Percentiles rank a stretch among this genome's conserved stretches.
Conservation (phyloP, 2,888 invertebrate species). For the Pollenia labialis region DNA sequence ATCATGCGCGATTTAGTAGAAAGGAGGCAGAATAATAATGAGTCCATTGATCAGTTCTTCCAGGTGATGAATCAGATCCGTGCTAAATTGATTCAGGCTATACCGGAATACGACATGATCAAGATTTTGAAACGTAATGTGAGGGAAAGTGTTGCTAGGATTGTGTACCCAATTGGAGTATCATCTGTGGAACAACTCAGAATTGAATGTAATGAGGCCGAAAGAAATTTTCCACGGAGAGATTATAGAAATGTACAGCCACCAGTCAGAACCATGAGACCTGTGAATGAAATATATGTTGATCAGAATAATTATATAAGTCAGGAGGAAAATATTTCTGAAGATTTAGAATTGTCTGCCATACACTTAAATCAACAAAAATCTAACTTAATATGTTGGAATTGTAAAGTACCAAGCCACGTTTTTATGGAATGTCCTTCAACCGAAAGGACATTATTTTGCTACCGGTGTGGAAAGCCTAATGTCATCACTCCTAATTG, state of each 20-base stretch:
- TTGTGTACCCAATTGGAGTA: conserved; percentile 18
- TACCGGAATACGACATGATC: conserved; percentile 34
- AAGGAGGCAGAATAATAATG: conserved; percentile 35
- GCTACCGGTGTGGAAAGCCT: conserved; percentile 19
- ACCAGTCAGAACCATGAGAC: not conserved
- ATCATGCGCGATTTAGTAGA: conserved; percentile 41
- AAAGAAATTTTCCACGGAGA: not conserved
- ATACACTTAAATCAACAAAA: not conserved
- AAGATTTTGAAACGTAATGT: not conserved
- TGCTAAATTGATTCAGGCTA: not conserved
- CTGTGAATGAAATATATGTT: not conserved
- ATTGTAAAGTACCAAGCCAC: conserved; percentile 23
- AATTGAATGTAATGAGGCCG: conserved; percentile 28
- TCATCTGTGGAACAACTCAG: conserved; percentile 30
- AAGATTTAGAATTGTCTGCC: too few species aligned
- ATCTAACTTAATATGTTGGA: conserved; percentile 11
- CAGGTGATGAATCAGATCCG: conserved; percentile 13
- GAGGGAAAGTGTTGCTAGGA: not conserved
- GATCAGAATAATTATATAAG: not conserved
- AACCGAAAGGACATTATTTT: conserved; percentile 8
- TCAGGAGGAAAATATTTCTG: not conserved
- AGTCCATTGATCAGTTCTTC: conserved; percentile 38
- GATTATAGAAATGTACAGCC: not conserved
- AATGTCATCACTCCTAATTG: not conserved
- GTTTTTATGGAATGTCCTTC: conserved; percentile 21